Evolutionary conservation across 2,888 invertebrate species (phyloP), one percentile per base, ranked within the genome.

Genomic region (Didymodactylos carnosus): DNA sequence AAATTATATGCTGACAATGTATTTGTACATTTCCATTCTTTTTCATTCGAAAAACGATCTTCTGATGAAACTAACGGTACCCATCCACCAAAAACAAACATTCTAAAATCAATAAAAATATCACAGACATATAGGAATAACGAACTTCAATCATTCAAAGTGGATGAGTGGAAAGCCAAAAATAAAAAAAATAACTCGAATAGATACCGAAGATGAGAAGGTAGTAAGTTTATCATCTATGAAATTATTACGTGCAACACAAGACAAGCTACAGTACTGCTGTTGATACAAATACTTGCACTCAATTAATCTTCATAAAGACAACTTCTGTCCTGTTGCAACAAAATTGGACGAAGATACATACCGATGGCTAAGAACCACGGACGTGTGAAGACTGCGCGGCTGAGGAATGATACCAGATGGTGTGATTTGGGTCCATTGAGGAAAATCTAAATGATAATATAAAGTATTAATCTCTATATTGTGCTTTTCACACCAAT

Each of bases 21-120:
- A 81, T 94, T 95, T 16, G 98, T 97, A 84, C 98, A 98, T 83
- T 95, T 95, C 98, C 98, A 98, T 84, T 98, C 97, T 79, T 95
- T 93, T 82, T 97, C 97, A 46, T 70, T 11, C 6, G 7, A 3
- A 62, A 35, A 4, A 29, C 19, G 29, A n/a, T 62, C 62, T 82
- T 93, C 94, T 80, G 94, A 94, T 51, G 91, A 88, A 1, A 94
- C 90, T 14, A 94, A 87, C 0, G 95, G 95, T 10, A 97, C 95
- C 98, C 98, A 98, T n/a, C 98, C 98, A n/a, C 98, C 98, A 81
- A 97, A 98, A 1, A 98, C 90, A 83, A 91, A 97, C 97, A 98
- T 97, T 80, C 91, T 88, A 76, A 53, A 77, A 72, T 35, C 19
- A 29, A 16, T 2, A n/a, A n/a, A n/a, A n/a, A n/a, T n/a, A n/a